These are phyloP conservation scores for Pseudorhombus dupliciocellatus DNA, from an alignment of 2,113 vertebrate genomes.

Conservation along the genomic window DNA sequence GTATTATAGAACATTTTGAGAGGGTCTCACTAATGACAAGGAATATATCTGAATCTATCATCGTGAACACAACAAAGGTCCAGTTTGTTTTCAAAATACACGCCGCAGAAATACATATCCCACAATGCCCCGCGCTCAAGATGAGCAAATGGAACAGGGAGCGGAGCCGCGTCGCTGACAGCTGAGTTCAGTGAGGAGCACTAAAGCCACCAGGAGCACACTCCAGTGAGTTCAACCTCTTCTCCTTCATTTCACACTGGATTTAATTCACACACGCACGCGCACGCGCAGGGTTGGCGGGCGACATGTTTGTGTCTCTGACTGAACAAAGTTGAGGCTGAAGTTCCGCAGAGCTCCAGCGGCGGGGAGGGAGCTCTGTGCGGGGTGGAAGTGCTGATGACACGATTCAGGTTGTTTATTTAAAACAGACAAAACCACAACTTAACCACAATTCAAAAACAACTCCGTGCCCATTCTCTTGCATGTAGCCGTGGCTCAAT, in stretches of 20 bases:
- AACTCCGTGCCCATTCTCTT: neutral
- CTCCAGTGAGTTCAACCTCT: constrained; percentile 40
- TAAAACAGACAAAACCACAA: neutral
- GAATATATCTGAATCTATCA: too few relatives aligned
- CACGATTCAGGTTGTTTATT: neutral
- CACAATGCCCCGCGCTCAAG: constrained; percentile 54
- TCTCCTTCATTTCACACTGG: neutral
- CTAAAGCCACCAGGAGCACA: constrained; percentile 33
- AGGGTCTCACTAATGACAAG: too few relatives aligned
- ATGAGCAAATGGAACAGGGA: constrained; percentile 57
- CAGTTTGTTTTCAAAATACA: too few relatives aligned
- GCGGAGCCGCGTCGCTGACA: constrained; percentile 53
- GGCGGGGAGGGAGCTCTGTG: constrained; percentile 32
- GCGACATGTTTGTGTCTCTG: neutral
- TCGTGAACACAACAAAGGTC: too few relatives aligned
- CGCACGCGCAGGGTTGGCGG: too few relatives aligned
- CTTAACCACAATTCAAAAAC: neutral
- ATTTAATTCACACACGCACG: too few relatives aligned
- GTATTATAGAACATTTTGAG: too few relatives aligned
- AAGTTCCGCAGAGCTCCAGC: constrained; percentile 22
- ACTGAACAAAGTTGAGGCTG: constrained; percentile 28
- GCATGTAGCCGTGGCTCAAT: too few relatives aligned
- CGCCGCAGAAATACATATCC: constrained; percentile 56
- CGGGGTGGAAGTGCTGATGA: constrained; percentile 19
- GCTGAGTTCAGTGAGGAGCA: constrained; percentile 51